Evolutionary conservation across 2,888 invertebrate genomes (phyloP).

Genomic region (Cephus sareptanus): DNA sequence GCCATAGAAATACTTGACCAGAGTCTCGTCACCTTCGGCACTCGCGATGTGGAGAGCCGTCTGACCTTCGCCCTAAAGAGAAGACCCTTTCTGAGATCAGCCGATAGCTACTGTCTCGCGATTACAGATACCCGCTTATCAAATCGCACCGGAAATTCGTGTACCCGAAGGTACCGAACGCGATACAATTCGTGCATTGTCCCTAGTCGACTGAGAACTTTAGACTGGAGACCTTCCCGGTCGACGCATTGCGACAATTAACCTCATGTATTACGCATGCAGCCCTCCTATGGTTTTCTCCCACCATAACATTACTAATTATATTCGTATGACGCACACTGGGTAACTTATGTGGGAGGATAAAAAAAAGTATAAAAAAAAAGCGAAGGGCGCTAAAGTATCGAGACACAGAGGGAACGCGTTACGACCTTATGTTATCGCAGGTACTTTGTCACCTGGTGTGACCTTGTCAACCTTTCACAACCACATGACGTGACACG

Average conservation of each 20-base stretch:
- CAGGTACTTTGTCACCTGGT: slow-evolving; percentile 17
- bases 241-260: slow-evolving; percentile 51
- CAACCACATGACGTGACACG: not conserved
- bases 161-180: not conserved
- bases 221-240: slow-evolving; percentile 3
- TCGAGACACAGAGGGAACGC: slow-evolving; percentile 9
- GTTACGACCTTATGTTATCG: slow-evolving; percentile 15
- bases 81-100: not conserved
- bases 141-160: not conserved
- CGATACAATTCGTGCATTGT: slow-evolving; percentile 10
- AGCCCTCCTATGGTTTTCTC: slow-evolving; percentile 25
- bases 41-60: slow-evolving; percentile 96
- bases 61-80: slow-evolving; percentile 82
- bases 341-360: not conserved
- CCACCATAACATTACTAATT: slow-evolving; percentile 38
- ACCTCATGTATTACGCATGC: slow-evolving; percentile 52
- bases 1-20: slow-evolving; percentile 95
- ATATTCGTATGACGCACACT: slow-evolving; percentile 34
- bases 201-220: slow-evolving; percentile 23
- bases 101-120: not conserved
- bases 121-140: not conserved
- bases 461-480: not conserved
- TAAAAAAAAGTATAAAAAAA: not conserved
- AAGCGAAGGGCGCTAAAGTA: slow-evolving; percentile 6
- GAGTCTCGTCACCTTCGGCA: slow-evolving; percentile 92